Evolutionary conservation across 1,140 invertebrate species (phyloP), one percentile per base, ranked within the genome.

Genomic region (Ceratosolen fusciceps): DNA sequence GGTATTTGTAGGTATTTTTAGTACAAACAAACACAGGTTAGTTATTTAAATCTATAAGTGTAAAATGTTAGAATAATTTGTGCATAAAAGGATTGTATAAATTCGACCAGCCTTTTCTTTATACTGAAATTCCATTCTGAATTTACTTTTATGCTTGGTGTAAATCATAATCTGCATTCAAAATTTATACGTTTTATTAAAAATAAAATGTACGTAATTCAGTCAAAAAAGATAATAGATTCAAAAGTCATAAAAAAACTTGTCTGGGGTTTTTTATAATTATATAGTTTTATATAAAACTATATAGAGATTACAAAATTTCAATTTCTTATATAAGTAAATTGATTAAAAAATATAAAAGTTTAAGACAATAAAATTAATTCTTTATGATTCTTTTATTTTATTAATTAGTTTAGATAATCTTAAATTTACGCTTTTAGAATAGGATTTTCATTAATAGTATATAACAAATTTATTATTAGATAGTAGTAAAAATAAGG

Each of bases 291-390:
- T n/a, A n/a, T n/a, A n/a, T n/a, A n/a, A 71, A 14, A 58, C 58
- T 71, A 77, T 56, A 77, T 71, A 77, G 71, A 71, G 58, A 71
- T n/a, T n/a, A n/a, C 54, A 21, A 54, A 62, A 29, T 4, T 7
- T 24, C 34, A 39, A 37, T 68, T 49, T 12, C 52, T 77, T 77
- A 68, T 56, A 21, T 70, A 77, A 77, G 10, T n/a, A n/a, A n/a
- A n/a, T n/a, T n/a, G n/a, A n/a, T n/a, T n/a, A n/a, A n/a, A n/a
- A n/a, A n/a, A n/a, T n/a, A n/a, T n/a, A n/a, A n/a, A n/a, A n/a
- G n/a, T n/a, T n/a, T n/a, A n/a, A n/a, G n/a, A n/a, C n/a, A n/a
- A n/a, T n/a, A n/a, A n/a, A n/a, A n/a, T n/a, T n/a, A n/a, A n/a
- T n/a, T n/a, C n/a, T n/a, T n/a, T n/a, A n/a, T n/a, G n/a, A n/a